Evolutionary conservation across 2,113 vertebrate species (phyloP).

Genomic region (Pseudopodoces humilis): DNA sequence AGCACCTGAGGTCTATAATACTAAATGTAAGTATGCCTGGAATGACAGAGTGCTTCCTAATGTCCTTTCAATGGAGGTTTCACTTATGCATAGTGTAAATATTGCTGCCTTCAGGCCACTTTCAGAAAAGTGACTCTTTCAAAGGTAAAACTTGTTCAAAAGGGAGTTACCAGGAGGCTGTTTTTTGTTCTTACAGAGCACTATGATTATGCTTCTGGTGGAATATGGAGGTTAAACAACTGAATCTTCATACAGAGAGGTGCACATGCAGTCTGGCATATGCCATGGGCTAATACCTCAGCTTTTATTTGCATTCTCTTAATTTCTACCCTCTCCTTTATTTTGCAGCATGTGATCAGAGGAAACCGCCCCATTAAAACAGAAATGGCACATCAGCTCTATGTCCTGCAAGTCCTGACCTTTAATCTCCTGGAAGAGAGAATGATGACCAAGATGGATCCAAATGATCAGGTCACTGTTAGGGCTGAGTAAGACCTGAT

Average conservation of each 20-base stretch:
- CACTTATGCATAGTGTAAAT: background rate
- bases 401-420: slow-evolving; percentile 95
- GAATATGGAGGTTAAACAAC: background rate
- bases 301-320: background rate
- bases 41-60: background rate
- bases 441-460: slow-evolving; percentile 99
- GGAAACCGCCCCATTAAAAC: slow-evolving; percentile 98
- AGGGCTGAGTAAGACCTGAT: background rate
- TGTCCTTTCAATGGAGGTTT: background rate
- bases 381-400: slow-evolving; percentile 98
- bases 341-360: slow-evolving; percentile 89
- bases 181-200: background rate
- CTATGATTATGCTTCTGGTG: background rate
- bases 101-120: background rate
- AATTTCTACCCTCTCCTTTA: background rate
- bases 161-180: background rate
- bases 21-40: slow-evolving; percentile 87
- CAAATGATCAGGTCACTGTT: slow-evolving; percentile 86
- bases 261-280: background rate
- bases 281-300: background rate
- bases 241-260: background rate
- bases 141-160: background rate
- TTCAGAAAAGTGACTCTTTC: background rate
- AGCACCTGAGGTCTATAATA: slow-evolving; percentile 96
- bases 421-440: slow-evolving; percentile 97